Evolutionary conservation across 2,113 vertebrate genomes (phyloP), one percentile per base, ranked within the genome.

Genomic region (Amphiprion percula): DNA sequence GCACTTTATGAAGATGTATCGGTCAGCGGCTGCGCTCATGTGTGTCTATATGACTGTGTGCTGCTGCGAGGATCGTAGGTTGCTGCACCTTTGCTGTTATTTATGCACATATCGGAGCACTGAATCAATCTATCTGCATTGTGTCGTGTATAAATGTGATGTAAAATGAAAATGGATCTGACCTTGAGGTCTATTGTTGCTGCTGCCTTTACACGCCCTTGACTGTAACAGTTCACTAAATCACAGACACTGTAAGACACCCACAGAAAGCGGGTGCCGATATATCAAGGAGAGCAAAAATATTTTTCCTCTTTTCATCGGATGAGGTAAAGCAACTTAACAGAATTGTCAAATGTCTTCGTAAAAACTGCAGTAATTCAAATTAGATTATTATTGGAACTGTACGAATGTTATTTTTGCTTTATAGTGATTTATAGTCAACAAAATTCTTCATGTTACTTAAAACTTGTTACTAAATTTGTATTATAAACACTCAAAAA

Each of bases 101-200:
- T 84, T 83, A 88, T 88, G 85, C 80, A 60, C 39, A 62, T 68
- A 63, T 26, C 44, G 26, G 37, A 64, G 80, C 77, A 56, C 41
- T 52, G 52, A 84, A 83, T 92, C 83, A 85, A 87, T 90, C 80
- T 58, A 24, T 84, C 83, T 83, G 52, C 79, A 64, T 65, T 53
- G 50, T 80, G 77, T 55, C 10, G 1, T 49, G 65, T 74, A 77
- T 73, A 80, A 81, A 89, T 66, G 56, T 68, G 72, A 76, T 77
- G 74, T 86, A 60, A 88, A 87, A 90, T 78, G 33, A 86, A 90
- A 87, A 90, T 84, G 69, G 79, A 74, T 80, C 77, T 74, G 87
- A 90, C 84, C 86, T 67, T 16, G 71, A 73, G 80, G 77, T 87
- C 74, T 74, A 64, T 73, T 85, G 85, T 89, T 50, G 44, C 74